phyloP scores from a whole-genome alignment of 2,888 invertebrate species.

The Branchipolynoe longqiensis region DNA sequence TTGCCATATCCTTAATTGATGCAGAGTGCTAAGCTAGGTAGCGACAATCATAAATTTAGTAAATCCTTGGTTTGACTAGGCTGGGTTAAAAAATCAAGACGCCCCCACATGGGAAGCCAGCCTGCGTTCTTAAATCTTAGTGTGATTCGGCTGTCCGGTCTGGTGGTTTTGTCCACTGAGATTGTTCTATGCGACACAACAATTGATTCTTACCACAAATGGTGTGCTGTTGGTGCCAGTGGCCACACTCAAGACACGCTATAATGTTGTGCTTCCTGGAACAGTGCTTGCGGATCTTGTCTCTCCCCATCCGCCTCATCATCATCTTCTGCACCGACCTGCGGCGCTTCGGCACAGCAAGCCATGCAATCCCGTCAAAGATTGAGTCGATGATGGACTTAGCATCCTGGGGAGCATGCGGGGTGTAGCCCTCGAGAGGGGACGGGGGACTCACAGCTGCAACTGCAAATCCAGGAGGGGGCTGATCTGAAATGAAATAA shows the following conservation, averaged over 20 bases:
- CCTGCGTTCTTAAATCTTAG: too few relatives aligned
- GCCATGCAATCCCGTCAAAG: constrained; percentile 88
- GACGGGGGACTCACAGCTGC: constrained; percentile 31
- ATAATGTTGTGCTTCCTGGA: constrained; percentile 88
- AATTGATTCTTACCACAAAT: constrained; percentile 87
- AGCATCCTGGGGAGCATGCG: constrained; percentile 6
- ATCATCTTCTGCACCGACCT: constrained; percentile 89
- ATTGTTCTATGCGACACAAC: too few relatives aligned
- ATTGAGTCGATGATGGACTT: constrained; percentile 44
- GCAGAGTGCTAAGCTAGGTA: too few relatives aligned
- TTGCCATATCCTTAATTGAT: too few relatives aligned
- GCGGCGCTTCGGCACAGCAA: constrained; percentile 91
- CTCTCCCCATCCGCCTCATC: constrained; percentile 89
- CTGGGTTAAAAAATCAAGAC: too few relatives aligned
- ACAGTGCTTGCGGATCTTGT: constrained; percentile 87
- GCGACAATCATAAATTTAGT: too few relatives aligned
- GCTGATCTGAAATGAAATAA: constrained; percentile 19
- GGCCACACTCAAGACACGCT: constrained; percentile 91
- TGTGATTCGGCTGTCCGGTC: too few relatives aligned
- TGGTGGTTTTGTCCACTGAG: too few relatives aligned
- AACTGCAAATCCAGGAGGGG: constrained; percentile 38
- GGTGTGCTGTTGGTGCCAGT: constrained; percentile 89
- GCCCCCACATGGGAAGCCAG: too few relatives aligned
- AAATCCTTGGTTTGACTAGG: too few relatives aligned
- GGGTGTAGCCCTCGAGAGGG: neutral